Evolutionary conservation across 2,113 vertebrate genomes (phyloP).

Genomic region (Pterocles gutturalis): DNA sequence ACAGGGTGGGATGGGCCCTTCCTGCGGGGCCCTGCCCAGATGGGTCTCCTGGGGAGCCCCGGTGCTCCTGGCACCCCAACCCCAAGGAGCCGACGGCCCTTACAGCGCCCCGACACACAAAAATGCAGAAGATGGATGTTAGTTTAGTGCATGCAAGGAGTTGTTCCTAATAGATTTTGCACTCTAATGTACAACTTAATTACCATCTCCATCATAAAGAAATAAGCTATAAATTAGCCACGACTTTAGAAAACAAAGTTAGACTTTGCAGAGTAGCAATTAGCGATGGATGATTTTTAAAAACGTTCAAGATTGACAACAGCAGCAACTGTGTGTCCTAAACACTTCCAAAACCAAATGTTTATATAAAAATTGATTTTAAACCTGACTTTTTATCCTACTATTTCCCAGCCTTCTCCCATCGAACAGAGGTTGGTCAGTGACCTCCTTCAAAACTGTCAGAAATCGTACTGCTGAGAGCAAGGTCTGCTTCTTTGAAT

Average conservation of each 20-base stretch:
- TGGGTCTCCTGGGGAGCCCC: fast-evolving
- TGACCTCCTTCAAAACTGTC: background rate
- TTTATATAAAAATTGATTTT: background rate
- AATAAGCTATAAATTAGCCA: background rate
- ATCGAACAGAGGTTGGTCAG: background rate
- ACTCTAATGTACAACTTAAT: background rate
- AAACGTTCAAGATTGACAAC: background rate
- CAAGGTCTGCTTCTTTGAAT: background rate
- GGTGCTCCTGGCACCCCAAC: fast-evolving
- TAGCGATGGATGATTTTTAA: slow-evolving; percentile 10
- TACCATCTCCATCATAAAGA: background rate
- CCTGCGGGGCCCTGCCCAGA: fast-evolving
- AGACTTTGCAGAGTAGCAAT: background rate
- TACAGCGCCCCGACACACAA: fast-evolving
- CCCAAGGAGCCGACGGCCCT: fast-evolving
- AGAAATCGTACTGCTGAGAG: background rate
- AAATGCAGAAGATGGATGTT: background rate
- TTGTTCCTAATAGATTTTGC: background rate
- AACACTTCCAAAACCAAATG: background rate
- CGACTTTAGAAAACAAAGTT: background rate
- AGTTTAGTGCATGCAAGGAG: background rate
- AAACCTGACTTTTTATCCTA: background rate
- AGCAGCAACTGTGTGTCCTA: background rate
- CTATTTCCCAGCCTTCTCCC: background rate
- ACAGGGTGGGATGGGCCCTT: background rate